These are phyloP conservation scores for Odontamblyopus lacepedii DNA, from an alignment of 2,797 vertebrate species.

Conservation along the genomic window DNA sequence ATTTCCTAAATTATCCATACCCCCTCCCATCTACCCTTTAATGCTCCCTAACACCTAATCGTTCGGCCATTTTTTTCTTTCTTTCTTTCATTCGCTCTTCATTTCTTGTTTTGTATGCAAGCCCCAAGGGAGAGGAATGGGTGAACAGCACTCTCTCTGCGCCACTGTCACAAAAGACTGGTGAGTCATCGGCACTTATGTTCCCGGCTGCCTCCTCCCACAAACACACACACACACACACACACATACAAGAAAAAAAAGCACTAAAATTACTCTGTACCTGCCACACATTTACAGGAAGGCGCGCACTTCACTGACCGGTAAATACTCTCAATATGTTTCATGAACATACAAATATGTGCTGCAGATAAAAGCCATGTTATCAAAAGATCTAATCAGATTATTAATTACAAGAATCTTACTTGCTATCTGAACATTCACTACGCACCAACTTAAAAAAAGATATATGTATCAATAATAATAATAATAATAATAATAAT, in stretches of 20 bases:
- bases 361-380: conserved; percentile 23
- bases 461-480: neutral
- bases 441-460: conserved; percentile 34
- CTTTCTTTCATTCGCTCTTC: conserved; percentile 56
- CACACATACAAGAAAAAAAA: conserved; percentile 48
- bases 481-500: neutral
- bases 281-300: conserved; percentile 64
- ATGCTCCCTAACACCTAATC: conserved; percentile 57
- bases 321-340: conserved; percentile 16
- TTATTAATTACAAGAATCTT: neutral
- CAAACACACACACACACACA: conserved; percentile 57
- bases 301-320: conserved; percentile 22
- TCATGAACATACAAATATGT: conserved; percentile 10
- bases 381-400: conserved; percentile 11
- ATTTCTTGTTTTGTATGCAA: conserved; percentile 73
- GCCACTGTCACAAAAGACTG: conserved; percentile 78
- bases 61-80: conserved; percentile 30
- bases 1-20: conserved; percentile 51
- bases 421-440: neutral
- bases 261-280: conserved; percentile 66
- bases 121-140: conserved; percentile 65
- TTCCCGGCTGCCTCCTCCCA: conserved; percentile 68
- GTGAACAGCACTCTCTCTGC: conserved; percentile 76
- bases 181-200: conserved; percentile 80
- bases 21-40: conserved; percentile 38